These are phyloP conservation scores for Nesoenas mayeri DNA, from an alignment of 2,113 vertebrate genomes.

Conservation along the genomic window DNA sequence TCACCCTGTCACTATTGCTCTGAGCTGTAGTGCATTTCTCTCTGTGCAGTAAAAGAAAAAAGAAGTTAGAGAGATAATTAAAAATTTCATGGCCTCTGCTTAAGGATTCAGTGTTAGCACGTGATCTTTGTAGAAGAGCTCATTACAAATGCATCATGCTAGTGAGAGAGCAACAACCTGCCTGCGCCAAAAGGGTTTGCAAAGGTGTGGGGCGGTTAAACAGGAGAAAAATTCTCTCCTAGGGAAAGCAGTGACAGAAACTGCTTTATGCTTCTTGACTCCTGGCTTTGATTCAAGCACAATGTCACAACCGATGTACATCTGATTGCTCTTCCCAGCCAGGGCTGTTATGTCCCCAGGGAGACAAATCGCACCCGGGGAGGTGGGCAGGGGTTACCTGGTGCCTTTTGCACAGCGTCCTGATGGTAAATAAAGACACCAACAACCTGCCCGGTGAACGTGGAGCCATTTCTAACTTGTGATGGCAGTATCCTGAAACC, in stretches of 20 bases:
- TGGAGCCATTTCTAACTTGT: accelerated
- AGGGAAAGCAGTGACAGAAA: not conserved
- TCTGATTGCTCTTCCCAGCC: not conserved
- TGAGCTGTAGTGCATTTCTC: not conserved
- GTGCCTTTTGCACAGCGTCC: not conserved
- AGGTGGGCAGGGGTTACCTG: not conserved
- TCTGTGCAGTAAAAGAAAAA: not conserved
- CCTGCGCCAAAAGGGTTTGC: not conserved
- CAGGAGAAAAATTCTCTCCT: not conserved
- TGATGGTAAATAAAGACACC: not conserved
- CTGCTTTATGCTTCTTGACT: not conserved
- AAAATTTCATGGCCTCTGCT: not conserved
- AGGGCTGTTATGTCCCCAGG: accelerated
- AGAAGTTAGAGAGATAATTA: not conserved
- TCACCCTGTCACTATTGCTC: not conserved
- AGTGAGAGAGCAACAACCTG: not conserved
- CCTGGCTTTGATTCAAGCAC: not conserved
- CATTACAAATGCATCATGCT: not conserved
- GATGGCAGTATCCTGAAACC: accelerated
- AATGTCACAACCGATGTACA: accelerated
- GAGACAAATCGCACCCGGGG: not conserved
- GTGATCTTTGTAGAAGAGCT: not conserved
- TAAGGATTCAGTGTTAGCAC: not conserved
- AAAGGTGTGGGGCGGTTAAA: not conserved
- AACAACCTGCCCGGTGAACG: not conserved